A percentile compares a stretch with the other conserved stretches of the same genome.
These are phyloP conservation scores for Rhizomys pruinosus DNA, from an alignment of 2,113 vertebrate species.

Conservation along the genomic window DNA sequence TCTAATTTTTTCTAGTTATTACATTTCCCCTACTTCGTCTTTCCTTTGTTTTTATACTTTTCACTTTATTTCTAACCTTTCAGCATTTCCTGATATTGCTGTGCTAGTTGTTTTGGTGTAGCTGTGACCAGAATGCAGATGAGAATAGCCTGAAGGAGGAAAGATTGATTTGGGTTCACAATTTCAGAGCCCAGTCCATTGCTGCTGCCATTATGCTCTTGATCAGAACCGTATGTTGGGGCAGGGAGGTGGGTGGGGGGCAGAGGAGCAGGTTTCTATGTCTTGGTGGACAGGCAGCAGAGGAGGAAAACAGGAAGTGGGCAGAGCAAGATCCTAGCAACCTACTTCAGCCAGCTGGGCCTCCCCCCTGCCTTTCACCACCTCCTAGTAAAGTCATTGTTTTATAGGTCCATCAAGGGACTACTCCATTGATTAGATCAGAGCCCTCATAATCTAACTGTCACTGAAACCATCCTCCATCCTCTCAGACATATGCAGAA, in stretches of 20 bases:
- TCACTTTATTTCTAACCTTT: background rate
- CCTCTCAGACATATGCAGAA: background rate
- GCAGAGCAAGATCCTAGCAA: background rate
- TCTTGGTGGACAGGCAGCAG: background rate
- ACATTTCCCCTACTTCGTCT: background rate
- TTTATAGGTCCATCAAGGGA: background rate
- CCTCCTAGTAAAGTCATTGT: background rate
- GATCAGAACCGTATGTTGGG: background rate
- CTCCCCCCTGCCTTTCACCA: background rate
- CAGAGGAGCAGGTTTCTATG: background rate
- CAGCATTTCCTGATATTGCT: background rate
- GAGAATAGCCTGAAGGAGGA: background rate
- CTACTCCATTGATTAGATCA: background rate
- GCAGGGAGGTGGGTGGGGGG: too few relatives aligned
- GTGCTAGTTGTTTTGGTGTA: background rate
- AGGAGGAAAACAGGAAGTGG: background rate
- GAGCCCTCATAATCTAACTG: background rate
- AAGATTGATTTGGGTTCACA: background rate
- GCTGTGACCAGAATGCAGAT: background rate
- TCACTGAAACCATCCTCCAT: background rate
- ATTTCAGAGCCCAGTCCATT: background rate
- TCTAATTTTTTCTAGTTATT: background rate
- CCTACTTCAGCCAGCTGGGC: background rate
- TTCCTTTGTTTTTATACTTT: background rate
- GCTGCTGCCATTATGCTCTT: background rate